A percentile compares a stretch with the other conserved stretches of the same genome.
Evolutionary conservation across 2,888 invertebrate species (phyloP).

Genomic region (Vanessa cardui): DNA sequence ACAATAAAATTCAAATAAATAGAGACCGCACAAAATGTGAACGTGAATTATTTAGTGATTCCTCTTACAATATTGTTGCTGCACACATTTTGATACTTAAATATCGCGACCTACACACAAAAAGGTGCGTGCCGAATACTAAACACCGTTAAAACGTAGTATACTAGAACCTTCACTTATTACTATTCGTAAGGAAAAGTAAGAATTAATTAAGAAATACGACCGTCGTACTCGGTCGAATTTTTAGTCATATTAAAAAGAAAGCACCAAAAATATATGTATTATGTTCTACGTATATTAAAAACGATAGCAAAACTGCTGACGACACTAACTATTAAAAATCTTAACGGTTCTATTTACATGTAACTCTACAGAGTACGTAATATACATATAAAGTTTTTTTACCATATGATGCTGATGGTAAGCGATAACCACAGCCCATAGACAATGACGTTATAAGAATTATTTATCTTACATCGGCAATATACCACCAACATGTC

Average conservation of each 20-base stretch:
- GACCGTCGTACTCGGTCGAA: conserved; percentile 15
- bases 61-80: background rate
- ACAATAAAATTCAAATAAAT: no score
- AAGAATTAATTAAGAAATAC: conserved; percentile 22
- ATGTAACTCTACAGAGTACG: no score
- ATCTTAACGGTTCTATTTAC: no score
- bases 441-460: no score
- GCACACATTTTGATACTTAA: conserved; percentile 10
- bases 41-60: conserved; percentile 1
- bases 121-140: conserved; percentile 28
- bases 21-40: no score
- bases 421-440: no score
- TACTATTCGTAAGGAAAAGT: conserved; percentile 25
- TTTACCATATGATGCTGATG: no score
- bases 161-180: conserved; percentile 25
- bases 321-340: no score
- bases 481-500: no score
- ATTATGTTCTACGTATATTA: background rate
- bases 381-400: no score
- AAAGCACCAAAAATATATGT: background rate
- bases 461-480: no score
- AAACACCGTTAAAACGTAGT: conserved; percentile 14
- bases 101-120: conserved; percentile 20
- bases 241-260: conserved; percentile 2
- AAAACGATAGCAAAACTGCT: background rate